Evolutionary conservation across 2,888 invertebrate species (phyloP).

Genomic region (Subacronicta megacephala): DNA sequence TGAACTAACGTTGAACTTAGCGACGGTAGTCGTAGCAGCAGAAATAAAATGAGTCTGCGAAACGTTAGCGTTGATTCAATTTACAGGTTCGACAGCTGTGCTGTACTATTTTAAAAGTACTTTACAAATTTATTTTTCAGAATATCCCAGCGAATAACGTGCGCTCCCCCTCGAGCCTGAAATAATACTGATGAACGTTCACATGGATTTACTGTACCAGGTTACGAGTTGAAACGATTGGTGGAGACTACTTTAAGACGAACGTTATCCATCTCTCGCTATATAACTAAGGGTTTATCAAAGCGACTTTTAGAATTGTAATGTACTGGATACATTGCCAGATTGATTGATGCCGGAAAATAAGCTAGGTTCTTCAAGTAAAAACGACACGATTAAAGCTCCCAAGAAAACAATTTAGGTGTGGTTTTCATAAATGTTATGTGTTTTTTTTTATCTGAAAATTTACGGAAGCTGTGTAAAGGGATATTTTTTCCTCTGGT

Average conservation of each 20-base stretch:
- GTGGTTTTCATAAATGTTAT: constrained; percentile 59
- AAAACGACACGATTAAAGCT: constrained; percentile 69
- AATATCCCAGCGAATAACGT: constrained; percentile 59
- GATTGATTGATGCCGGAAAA: constrained; percentile 64
- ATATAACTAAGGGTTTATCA: constrained; percentile 6
- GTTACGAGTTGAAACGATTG: constrained; percentile 52
- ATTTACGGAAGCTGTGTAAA: too few relatives aligned
- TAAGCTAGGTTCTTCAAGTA: constrained; percentile 71
- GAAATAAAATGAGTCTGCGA: constrained; percentile 8
- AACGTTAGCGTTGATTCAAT: constrained; percentile 22
- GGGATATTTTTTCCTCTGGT: too few relatives aligned
- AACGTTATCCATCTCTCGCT: constrained; percentile 64
- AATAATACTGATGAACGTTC: constrained; percentile 77
- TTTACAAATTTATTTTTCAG: constrained; percentile 18
- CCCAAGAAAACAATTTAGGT: constrained; percentile 53
- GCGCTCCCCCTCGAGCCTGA: constrained; percentile 67
- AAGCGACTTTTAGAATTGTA: constrained; percentile 8
- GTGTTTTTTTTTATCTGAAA: constrained; percentile 28
- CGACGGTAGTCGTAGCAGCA: constrained; percentile 12
- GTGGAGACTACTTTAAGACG: constrained; percentile 47
- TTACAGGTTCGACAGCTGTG: constrained; percentile 28
- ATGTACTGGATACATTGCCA: constrained; percentile 20
- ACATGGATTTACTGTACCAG: constrained; percentile 45
- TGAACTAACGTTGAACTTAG: constrained; percentile 19
- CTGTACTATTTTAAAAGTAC: constrained; percentile 26